Conservation (phyloP, 2,113 vertebrate species). For the Pituophis catenifer region DNA sequence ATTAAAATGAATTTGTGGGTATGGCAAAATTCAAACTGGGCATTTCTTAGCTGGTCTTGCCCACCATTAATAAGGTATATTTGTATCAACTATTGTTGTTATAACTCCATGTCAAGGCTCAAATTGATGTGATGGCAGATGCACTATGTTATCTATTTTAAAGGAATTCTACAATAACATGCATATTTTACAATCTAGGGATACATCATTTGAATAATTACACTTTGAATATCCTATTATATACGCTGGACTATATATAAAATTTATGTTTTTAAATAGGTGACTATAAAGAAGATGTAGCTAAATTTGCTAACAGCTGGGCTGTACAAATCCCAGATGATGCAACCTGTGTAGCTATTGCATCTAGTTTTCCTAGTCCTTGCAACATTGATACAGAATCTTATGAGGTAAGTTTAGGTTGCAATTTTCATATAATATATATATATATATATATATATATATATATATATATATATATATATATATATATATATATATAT, state of each 20-base stretch:
- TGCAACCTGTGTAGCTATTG: slow-evolving; percentile 75
- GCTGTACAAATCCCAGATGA: slow-evolving; percentile 80
- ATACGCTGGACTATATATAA: not conserved
- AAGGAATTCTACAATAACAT: not conserved
- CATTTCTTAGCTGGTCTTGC: not conserved
- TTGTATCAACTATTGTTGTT: not conserved
- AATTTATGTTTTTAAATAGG: slow-evolving; percentile 42
- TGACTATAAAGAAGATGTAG: slow-evolving; percentile 83
- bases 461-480: no score
- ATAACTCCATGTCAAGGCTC: not conserved
- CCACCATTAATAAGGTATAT: not conserved
- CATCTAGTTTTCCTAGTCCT: slow-evolving; percentile 87
- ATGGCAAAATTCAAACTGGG: not conserved
- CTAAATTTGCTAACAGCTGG: slow-evolving; percentile 93
- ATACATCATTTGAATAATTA: not conserved
- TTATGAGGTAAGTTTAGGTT: slow-evolving; percentile 79
- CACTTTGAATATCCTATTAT: not conserved
- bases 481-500: no score
- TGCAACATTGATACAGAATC: slow-evolving; percentile 81
- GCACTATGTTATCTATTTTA: not conserved
- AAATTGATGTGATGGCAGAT: not conserved
- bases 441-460: not conserved
- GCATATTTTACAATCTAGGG: not conserved
- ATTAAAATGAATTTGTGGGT: not conserved
- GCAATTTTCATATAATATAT: not conserved